Evolutionary conservation across 2,113 vertebrate genomes (phyloP).

Genomic region (Meles meles): DNA sequence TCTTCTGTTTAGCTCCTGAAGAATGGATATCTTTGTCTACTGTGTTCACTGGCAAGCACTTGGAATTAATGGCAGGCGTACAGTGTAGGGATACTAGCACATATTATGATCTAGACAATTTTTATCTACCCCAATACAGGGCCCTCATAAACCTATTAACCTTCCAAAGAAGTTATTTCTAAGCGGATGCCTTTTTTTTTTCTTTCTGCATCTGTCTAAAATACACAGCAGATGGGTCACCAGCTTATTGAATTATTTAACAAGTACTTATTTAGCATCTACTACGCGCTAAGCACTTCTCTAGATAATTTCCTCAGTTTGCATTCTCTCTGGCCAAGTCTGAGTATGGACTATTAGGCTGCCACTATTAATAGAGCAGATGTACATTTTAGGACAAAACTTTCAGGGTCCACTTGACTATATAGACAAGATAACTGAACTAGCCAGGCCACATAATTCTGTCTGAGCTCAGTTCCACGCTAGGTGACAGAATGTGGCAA

Average conservation of each 20-base stretch:
- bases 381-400: background rate
- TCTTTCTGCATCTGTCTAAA: background rate
- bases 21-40: background rate
- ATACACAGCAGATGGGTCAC: background rate
- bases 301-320: background rate
- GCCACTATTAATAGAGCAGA: background rate
- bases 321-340: background rate
- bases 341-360: background rate
- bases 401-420: background rate
- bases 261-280: background rate
- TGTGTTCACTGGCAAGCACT: background rate
- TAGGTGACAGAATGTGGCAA: background rate
- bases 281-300: background rate
- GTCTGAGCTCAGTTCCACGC: background rate
- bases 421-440: background rate
- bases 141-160: background rate
- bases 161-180: background rate
- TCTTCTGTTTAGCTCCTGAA: background rate
- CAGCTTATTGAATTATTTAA: background rate
- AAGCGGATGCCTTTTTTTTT: background rate
- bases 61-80: background rate
- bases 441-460: fast-evolving
- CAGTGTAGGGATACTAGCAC: background rate
- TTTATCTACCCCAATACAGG: background rate
- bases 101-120: background rate